Evolutionary conservation across 2,888 invertebrate species (phyloP).

Genomic region (Oxytorus armatus): DNA sequence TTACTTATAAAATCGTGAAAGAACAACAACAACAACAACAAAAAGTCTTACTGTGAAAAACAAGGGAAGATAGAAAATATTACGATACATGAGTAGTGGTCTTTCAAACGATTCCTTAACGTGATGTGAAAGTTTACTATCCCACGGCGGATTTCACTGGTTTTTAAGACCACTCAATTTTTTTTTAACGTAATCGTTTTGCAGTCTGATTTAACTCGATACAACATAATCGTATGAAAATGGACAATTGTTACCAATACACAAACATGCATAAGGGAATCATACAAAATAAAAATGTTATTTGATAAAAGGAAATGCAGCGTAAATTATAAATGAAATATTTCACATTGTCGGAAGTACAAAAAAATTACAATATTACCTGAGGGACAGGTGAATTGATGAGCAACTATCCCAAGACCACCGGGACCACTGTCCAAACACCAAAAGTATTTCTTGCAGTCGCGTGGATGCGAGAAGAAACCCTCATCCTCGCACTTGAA

Average conservation of each 20-base stretch:
- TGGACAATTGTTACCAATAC: background rate
- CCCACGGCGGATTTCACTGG: no score
- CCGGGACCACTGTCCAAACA: slow-evolving; percentile 95
- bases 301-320: no score
- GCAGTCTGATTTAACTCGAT: slow-evolving; percentile 18
- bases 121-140: no score
- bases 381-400: slow-evolving; percentile 97
- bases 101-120: no score
- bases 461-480: slow-evolving; percentile 95
- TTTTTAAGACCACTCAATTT: background rate
- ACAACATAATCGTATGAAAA: background rate
- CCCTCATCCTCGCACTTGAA: slow-evolving; percentile 97
- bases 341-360: no score
- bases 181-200: background rate
- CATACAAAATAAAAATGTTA: no score
- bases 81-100: no score
- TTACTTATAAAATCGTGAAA: background rate
- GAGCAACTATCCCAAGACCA: slow-evolving; percentile 94
- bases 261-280: no score
- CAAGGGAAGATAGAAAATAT: background rate
- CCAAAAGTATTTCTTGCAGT: slow-evolving; percentile 98
- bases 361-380: slow-evolving; percentile 84
- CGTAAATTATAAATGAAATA: no score
- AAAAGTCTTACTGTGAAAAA: background rate
- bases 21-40: background rate